These are phyloP conservation scores for Biston stratarius DNA, from an alignment of 2,888 invertebrate genomes.

Conservation along the genomic window DNA sequence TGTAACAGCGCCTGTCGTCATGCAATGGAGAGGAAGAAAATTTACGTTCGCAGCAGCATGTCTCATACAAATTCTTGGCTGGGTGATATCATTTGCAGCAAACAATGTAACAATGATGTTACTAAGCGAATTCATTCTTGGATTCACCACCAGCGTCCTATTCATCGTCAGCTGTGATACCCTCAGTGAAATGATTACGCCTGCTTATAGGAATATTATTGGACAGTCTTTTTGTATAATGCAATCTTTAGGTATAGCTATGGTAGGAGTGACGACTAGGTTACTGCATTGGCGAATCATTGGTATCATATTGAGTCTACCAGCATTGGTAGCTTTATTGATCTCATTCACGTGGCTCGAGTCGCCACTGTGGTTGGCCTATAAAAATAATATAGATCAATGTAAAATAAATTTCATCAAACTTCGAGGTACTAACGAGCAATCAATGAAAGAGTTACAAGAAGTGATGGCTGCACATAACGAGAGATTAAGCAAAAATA, in stretches of 20 bases:
- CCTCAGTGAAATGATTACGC: constrained; percentile 47
- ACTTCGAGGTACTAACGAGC: constrained; percentile 36
- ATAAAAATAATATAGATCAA: constrained; percentile 38
- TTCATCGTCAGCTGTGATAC: constrained; percentile 37
- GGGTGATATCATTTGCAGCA: constrained; percentile 38
- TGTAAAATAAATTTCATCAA: constrained; percentile 37
- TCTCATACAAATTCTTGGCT: constrained; percentile 44
- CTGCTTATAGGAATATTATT: constrained; percentile 42
- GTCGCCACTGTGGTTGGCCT: constrained; percentile 47
- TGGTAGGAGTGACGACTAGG: constrained; percentile 30
- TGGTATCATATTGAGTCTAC: constrained; percentile 32
- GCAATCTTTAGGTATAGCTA: constrained; percentile 39
- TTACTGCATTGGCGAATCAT: constrained; percentile 44
- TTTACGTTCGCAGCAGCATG: constrained; percentile 39
- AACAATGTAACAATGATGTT: constrained; percentile 30
- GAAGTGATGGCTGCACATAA: constrained; percentile 26
- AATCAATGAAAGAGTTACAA: constrained; percentile 35
- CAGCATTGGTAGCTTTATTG: constrained; percentile 27
- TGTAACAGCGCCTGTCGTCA: constrained; percentile 42
- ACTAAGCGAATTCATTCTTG: constrained; percentile 44
- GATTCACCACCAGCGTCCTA: constrained; percentile 43
- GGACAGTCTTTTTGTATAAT: constrained; percentile 30
- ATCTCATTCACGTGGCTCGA: constrained; percentile 42
- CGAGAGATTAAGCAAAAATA: not conserved
- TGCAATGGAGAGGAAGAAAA: constrained; percentile 47